Base-by-base conservation (phyloP, 2,113 vertebrate species). In the Typhlomys cinereus region DNA sequence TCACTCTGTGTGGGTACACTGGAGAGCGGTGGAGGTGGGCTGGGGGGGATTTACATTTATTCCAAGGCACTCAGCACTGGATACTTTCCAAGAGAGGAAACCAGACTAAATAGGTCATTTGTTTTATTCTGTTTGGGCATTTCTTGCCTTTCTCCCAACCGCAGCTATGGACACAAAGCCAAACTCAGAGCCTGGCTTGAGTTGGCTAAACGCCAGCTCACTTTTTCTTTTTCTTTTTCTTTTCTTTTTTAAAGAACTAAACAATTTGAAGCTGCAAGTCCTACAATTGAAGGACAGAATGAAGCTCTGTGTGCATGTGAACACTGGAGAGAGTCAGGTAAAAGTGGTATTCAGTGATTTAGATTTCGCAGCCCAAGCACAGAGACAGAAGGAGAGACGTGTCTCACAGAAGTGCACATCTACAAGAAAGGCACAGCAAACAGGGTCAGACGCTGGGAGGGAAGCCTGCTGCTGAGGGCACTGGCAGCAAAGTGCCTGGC, bases 71-170 rank as follows among this genome's bases (percentile, higher is more conserved):
- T 96, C 94, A 71, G 95, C 73, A 20, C 84, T 96, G 96, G 96
- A 95, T 64, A 20, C 57, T 80, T 89, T 95, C 96, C 96, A 97
- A 96, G 93, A 95, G 94, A 95, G 96, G 94, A 96, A 97, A 95
- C 5, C 23, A 95, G 92, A 96, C 96, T 97, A 97, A 97, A 97
- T 96, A 96, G 95, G 96, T 97, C 94, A 96, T 96, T 97, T 97
- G 96, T 97, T 96, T 96, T 94, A 93, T 96, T 95, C 92, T 96
- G 80, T 96, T 97, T 94, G 95, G 96, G 94, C 82, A 96, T 94
- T 96, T 97, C 96, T 96, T 96, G 95, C 17, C 0, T 95, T 95
- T 96, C 95, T 97, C 95, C 87, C 95, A 93, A 96, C 92, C 89
- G 94, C 7, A 4, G 96, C 85, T 95, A 85, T 44, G 80, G 86